These are phyloP conservation scores for Agapornis roseicollis DNA, from an alignment of 2,113 vertebrate genomes.

Conservation along the genomic window DNA sequence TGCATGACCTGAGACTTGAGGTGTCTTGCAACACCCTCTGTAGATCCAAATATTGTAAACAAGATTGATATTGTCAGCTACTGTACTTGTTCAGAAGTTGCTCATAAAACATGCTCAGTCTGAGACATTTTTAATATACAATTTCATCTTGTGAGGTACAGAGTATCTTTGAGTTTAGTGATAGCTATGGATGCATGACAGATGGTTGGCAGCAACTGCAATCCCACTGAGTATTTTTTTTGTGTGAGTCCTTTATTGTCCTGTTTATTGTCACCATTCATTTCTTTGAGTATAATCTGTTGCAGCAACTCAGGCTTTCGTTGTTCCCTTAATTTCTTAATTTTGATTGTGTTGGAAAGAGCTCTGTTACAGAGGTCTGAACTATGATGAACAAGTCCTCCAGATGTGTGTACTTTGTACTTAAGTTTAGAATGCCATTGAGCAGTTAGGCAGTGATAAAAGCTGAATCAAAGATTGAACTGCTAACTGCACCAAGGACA, in stretches of 20 bases:
- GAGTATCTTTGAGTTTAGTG: neutral
- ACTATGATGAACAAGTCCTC: neutral
- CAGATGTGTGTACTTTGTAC: neutral
- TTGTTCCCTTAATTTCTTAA: constrained; percentile 1
- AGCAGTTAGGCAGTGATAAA: constrained; percentile 42
- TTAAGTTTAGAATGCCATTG: constrained; percentile 13
- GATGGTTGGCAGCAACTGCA: neutral
- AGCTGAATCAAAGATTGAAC: constrained; percentile 38
- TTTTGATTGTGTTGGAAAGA: neutral
- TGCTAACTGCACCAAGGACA: constrained; percentile 43
- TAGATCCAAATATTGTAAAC: neutral
- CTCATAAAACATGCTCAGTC: neutral
- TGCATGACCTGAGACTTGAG: neutral
- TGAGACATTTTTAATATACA: neutral
- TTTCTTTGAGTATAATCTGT: neutral
- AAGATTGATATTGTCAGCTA: neutral
- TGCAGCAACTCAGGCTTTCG: neutral
- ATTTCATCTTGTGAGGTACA: neutral
- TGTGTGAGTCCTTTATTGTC: neutral
- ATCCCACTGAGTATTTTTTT: neutral
- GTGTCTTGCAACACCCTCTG: neutral
- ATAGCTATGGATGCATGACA: neutral
- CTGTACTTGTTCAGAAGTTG: neutral
- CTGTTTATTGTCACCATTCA: neutral
- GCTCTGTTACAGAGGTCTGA: neutral